Evolutionary conservation across 37 sponge, comb jelly and placozoan species (phyloP), one percentile per base, ranked within the genome.

Genomic region (Tethya wilhelma): DNA sequence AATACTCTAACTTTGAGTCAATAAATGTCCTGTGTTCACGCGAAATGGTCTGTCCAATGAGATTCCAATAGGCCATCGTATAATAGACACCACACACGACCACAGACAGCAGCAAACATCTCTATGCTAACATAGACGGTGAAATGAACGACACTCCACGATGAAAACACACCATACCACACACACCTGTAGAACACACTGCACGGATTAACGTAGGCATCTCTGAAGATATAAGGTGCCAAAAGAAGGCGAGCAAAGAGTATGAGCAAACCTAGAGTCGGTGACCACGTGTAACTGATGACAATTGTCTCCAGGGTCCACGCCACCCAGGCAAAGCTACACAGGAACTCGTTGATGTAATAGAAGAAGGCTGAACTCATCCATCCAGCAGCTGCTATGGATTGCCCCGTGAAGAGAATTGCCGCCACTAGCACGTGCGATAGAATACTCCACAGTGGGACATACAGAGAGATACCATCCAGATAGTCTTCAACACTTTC

Each of bases 291-390:
- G 26, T 3, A 38, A 12, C 44, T 28, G 8, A 84, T 38, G 22
- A 77, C 32, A 22, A 29, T 22, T 4, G 19, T 36, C 59, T 84
- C 85, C 37, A 77, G 60, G 60, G 71, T 6, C 78, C 63, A 69
- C 11, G 28, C 26, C 7, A 58, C 19, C 85, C 85, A 84, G 1
- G 58, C n/a, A 19, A 59, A 1, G 36, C 62, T 56, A 39, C 69
- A 67, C 29, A 77, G 49, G 71, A 77, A 84, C 63, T 84, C 85
- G 31, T 84, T 84, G 42, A 68, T 4, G 59, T 28, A 58, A 4
- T 58, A 28, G 59, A 14, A 58, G 59, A 14, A 3, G 14, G 59
- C 28, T n/a, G n/a, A n/a, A n/a, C n/a, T n/a, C n/a, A n/a, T n/a
- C n/a, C n/a, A n/a, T n/a, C n/a, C n/a, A n/a, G n/a, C n/a, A n/a